Percentiles rank a stretch among this genome's conserved stretches.
Evolutionary conservation across 2,113 vertebrate genomes (phyloP).

Genomic region (Perca flavescens): DNA sequence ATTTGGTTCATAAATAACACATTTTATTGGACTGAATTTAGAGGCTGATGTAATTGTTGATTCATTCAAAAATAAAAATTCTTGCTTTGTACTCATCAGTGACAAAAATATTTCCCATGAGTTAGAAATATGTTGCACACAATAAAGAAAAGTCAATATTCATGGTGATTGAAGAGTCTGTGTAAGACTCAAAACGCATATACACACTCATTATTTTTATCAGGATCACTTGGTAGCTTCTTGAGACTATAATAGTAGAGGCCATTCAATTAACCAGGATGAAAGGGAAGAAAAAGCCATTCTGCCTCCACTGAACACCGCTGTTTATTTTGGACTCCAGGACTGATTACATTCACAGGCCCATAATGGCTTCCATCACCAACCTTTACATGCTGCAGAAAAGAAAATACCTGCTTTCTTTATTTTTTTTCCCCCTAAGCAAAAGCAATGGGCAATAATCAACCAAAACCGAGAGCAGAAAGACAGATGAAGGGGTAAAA

Average conservation of each 20-base stretch:
- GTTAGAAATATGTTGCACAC: neutral
- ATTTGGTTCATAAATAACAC: neutral
- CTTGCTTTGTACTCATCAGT: neutral
- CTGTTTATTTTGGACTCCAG: slow-evolving; percentile 66
- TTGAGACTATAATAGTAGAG: slow-evolving; percentile 19
- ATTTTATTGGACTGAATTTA: neutral
- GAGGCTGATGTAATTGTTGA: neutral
- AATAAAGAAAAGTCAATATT: neutral
- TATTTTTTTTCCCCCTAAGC: neutral
- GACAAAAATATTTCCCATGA: neutral
- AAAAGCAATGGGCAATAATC: slow-evolving; percentile 8
- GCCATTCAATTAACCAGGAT: slow-evolving; percentile 50
- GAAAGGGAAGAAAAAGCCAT: slow-evolving; percentile 53
- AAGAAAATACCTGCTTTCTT: slow-evolving; percentile 50
- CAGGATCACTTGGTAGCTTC: slow-evolving; percentile 7
- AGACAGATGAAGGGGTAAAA: neutral
- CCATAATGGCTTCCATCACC: slow-evolving; percentile 68
- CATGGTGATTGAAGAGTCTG: neutral
- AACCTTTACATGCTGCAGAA: slow-evolving; percentile 28
- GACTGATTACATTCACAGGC: slow-evolving; percentile 58
- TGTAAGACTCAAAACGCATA: neutral
- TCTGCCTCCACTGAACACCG: slow-evolving; percentile 26
- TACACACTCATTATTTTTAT: slow-evolving; percentile 1
- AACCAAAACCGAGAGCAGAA: slow-evolving; percentile 3
- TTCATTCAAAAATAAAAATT: neutral